Percentiles rank a stretch among this genome's conserved stretches.
phyloP scores from a whole-genome alignment of 2,888 invertebrate species.

The Hyles lineata region DNA sequence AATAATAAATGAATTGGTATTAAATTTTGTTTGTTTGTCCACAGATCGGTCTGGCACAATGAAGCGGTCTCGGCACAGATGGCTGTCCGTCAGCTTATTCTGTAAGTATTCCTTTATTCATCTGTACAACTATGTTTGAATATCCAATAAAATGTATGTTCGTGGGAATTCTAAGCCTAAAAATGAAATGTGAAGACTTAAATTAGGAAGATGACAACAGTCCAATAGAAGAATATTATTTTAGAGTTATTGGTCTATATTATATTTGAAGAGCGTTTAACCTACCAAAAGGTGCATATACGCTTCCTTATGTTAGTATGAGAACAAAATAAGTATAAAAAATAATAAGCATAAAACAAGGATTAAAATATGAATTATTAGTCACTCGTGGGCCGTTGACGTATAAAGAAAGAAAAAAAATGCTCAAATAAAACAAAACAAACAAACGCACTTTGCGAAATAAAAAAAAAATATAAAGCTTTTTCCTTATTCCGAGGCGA shows the following conservation, averaged over 20 bases:
- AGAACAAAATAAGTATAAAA: too few species aligned
- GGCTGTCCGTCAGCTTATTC: conserved; percentile 70
- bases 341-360: too few species aligned
- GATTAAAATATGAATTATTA: too few species aligned
- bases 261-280: not conserved
- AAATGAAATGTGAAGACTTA: too few species aligned
- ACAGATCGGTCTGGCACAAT: conserved; percentile 70
- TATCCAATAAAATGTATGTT: too few species aligned
- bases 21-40: conserved; percentile 43
- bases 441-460: not conserved
- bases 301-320: too few species aligned
- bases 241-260: not conserved
- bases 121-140: too few species aligned
- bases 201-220: too few species aligned
- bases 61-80: conserved; percentile 78
- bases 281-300: too few species aligned
- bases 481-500: conserved; percentile 1
- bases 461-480: not conserved
- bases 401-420: not conserved
- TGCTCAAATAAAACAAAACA: not conserved
- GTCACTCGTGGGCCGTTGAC: not conserved
- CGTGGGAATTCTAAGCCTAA: too few species aligned
- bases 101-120: conserved; percentile 61
- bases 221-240: not conserved
- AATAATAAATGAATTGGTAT: not conserved